phyloP scores from a whole-genome alignment of 2,888 invertebrate genomes.

The Philonicus albiceps region DNA sequence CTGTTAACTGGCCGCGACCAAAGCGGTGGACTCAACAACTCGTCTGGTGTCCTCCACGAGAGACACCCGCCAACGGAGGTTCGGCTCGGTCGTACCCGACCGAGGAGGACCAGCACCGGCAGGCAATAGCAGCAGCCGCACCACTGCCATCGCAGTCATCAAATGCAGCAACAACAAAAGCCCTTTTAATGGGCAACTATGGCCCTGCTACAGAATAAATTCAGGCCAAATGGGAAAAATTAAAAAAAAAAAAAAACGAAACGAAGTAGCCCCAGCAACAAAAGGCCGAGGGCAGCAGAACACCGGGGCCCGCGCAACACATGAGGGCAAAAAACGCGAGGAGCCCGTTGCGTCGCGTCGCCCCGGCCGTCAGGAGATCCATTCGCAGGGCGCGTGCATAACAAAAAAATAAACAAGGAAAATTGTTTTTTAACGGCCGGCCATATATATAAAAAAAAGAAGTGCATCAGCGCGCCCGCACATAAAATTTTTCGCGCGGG shows the following conservation, averaged over 20 bases:
- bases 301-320: background rate
- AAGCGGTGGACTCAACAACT: slow-evolving; percentile 49
- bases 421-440: slow-evolving; percentile 42
- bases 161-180: slow-evolving; percentile 26
- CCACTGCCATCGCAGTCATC: background rate
- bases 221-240: background rate
- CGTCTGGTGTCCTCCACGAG: slow-evolving; percentile 19
- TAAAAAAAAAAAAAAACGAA: background rate
- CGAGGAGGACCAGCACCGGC: background rate
- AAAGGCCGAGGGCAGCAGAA: background rate
- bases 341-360: background rate
- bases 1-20: slow-evolving; percentile 52
- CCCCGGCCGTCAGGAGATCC: background rate
- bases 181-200: slow-evolving; percentile 37
- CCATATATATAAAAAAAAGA: slow-evolving; percentile 18
- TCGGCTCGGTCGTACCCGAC: background rate
- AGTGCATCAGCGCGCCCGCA: slow-evolving; percentile 36
- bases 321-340: slow-evolving; percentile 22
- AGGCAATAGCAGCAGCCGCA: background rate
- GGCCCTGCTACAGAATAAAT: slow-evolving; percentile 29
- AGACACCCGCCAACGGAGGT: background rate
- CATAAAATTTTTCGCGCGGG: slow-evolving; percentile 29
- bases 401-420: slow-evolving; percentile 31
- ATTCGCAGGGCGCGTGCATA: slow-evolving; percentile 33
- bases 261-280: background rate